A percentile compares a stretch with the other conserved stretches of the same genome.
These are phyloP conservation scores for Parotocinclus haroldoi DNA, from an alignment of 2,797 vertebrate species.

Conservation along the genomic window DNA sequence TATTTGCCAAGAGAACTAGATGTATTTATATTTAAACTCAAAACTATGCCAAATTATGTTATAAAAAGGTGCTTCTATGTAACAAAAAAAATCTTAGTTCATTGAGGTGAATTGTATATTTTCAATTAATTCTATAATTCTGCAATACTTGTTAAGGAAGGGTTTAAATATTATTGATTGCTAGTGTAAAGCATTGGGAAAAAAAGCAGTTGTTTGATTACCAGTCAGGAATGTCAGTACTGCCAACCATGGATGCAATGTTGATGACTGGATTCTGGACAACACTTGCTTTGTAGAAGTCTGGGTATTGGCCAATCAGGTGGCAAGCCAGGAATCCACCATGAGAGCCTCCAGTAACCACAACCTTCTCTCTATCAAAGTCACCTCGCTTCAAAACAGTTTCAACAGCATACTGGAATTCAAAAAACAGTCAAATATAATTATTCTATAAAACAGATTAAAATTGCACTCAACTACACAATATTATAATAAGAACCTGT, in stretches of 20 bases:
- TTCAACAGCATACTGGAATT: conserved; percentile 78
- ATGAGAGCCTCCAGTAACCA: conserved; percentile 86
- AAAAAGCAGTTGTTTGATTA: conserved; percentile 51
- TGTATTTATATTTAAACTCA: too few species aligned
- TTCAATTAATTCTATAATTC: too few species aligned
- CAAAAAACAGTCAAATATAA: conserved; percentile 1
- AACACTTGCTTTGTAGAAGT: conserved; percentile 85
- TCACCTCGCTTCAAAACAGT: conserved; percentile 71
- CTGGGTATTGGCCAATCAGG: conserved; percentile 89
- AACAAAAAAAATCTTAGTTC: too few species aligned
- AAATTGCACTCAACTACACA: too few species aligned
- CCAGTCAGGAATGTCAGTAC: conserved; percentile 97
- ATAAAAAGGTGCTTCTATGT: too few species aligned
- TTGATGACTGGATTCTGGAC: conserved; percentile 89
- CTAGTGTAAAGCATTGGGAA: neutral
- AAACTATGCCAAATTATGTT: too few species aligned
- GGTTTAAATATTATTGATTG: too few species aligned
- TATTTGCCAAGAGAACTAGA: too few species aligned
- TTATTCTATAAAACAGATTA: too few species aligned
- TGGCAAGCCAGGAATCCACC: conserved; percentile 95
- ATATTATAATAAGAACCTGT: too few species aligned
- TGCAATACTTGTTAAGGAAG: too few species aligned
- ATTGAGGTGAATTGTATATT: too few species aligned
- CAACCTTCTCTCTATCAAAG: conserved; percentile 75
- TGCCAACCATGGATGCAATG: conserved; percentile 83